A percentile compares a stretch with the other conserved stretches of the same genome.
phyloP scores from a whole-genome alignment of 1,140 invertebrate species.

The Probaryconus sp. region DNA sequence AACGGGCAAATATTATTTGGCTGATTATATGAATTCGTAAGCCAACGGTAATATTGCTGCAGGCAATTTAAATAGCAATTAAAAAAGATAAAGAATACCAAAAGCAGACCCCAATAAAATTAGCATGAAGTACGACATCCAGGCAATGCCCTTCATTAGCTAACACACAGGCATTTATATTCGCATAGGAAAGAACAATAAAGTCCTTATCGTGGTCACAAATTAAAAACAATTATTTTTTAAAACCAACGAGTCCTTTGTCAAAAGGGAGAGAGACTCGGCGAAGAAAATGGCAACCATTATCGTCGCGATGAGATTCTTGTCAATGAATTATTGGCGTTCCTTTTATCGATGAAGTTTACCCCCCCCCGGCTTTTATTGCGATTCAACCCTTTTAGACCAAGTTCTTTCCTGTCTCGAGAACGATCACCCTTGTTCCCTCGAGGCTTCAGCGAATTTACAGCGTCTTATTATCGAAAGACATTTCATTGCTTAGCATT shows the following conservation, averaged over 20 bases:
- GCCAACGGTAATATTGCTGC: slow-evolving; percentile 55
- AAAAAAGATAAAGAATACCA: slow-evolving; percentile 71
- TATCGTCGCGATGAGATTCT: slow-evolving; percentile 76
- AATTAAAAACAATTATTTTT: slow-evolving; percentile 80
- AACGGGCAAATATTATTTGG: slow-evolving; percentile 51
- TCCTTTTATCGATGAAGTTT: slow-evolving; percentile 72
- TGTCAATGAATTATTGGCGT: slow-evolving; percentile 79
- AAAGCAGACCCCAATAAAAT: slow-evolving; percentile 72
- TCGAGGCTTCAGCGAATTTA: slow-evolving; percentile 47
- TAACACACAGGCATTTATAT: slow-evolving; percentile 58
- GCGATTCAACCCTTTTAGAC: slow-evolving; percentile 72
- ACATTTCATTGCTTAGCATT: slow-evolving; percentile 44
- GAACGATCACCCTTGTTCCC: slow-evolving; percentile 46
- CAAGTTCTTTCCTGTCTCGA: slow-evolving; percentile 64
- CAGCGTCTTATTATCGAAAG: slow-evolving; percentile 54
- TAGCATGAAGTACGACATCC: slow-evolving; percentile 70
- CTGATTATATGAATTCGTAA: slow-evolving; percentile 64
- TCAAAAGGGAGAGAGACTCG: slow-evolving; percentile 65
- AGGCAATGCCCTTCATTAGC: slow-evolving; percentile 63
- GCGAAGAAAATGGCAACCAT: slow-evolving; percentile 72
- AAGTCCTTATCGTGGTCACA: slow-evolving; percentile 75
- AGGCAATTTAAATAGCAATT: slow-evolving; percentile 70
- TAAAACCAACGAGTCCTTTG: slow-evolving; percentile 75
- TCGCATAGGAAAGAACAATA: slow-evolving; percentile 67
- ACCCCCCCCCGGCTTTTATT: slow-evolving; percentile 65